Evolutionary conservation across 23 tunicate genomes (phyloP).

Genomic region (Phallusia fumigata): DNA sequence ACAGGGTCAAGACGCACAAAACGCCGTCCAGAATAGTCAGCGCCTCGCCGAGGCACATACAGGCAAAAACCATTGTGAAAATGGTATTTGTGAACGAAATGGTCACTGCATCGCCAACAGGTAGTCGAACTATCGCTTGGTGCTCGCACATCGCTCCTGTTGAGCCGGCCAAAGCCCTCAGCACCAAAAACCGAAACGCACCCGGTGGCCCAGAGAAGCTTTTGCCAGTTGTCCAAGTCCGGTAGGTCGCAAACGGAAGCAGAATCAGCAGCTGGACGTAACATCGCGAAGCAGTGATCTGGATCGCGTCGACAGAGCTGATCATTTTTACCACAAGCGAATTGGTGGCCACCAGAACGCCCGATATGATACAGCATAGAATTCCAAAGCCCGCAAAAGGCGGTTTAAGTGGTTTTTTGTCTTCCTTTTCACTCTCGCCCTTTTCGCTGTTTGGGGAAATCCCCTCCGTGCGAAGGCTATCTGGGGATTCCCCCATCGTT

Average conservation of each 20-base stretch:
- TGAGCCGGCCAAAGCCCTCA: conserved; percentile 56
- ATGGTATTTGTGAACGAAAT: conserved; percentile 46
- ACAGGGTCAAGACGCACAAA: conserved; percentile 34
- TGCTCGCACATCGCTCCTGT: conserved; percentile 44
- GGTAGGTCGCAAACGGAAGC: conserved; percentile 43
- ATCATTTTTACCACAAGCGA: conserved; percentile 13
- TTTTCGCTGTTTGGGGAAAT: neutral
- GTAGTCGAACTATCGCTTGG: conserved; percentile 35
- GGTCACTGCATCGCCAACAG: conserved; percentile 71
- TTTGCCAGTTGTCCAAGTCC: neutral
- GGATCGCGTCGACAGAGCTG: conserved; percentile 16
- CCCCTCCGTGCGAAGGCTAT: neutral
- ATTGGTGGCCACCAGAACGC: neutral
- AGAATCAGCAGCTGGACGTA: conserved; percentile 31
- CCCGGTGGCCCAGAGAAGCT: conserved; percentile 56
- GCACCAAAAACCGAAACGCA: conserved; percentile 18
- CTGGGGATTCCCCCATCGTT: too few species aligned
- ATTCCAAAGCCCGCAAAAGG: conserved; percentile 26
- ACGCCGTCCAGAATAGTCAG: conserved; percentile 40
- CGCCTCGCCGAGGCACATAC: conserved; percentile 39
- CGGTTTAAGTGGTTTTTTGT: neutral
- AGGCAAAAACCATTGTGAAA: conserved; percentile 35
- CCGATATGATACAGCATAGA: neutral
- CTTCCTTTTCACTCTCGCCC: neutral
- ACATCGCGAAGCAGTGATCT: conserved; percentile 40